Percentiles rank a stretch among this genome's conserved stretches.
phyloP scores from a whole-genome alignment of 2,888 invertebrate genomes.

The Meteorus cinctellus region DNA sequence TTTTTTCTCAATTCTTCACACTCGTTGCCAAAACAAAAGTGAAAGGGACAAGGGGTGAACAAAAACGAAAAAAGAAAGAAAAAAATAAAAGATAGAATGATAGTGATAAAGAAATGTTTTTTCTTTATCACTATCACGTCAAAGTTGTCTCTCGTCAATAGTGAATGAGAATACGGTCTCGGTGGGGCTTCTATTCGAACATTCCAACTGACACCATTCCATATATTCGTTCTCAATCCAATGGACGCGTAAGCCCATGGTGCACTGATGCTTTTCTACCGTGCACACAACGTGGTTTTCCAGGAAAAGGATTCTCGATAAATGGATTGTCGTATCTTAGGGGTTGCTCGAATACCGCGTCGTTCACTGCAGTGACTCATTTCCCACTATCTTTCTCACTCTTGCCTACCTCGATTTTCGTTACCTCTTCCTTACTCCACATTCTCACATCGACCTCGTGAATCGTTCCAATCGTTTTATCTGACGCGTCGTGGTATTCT shows the following conservation, averaged over 20 bases:
- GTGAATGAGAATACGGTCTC: neutral
- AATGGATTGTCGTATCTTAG: slow-evolving; percentile 50
- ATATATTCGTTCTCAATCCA: slow-evolving; percentile 31
- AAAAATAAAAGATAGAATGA: neutral
- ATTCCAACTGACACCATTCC: neutral
- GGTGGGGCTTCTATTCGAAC: neutral
- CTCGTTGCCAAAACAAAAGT: neutral
- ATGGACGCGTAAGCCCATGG: neutral
- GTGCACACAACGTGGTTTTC: slow-evolving; percentile 14
- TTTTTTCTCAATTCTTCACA: neutral
- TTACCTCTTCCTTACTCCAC: slow-evolving; percentile 2
- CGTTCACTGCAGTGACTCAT: slow-evolving; percentile 31
- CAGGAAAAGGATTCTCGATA: slow-evolving; percentile 53
- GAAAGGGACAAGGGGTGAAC: too few species aligned
- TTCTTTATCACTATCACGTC: neutral
- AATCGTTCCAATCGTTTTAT: slow-evolving; percentile 42
- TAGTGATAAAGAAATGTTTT: neutral
- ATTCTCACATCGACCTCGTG: slow-evolving; percentile 25
- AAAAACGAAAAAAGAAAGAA: neutral
- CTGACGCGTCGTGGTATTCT: slow-evolving; percentile 42
- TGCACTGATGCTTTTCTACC: slow-evolving; percentile 8
- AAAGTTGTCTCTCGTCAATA: neutral
- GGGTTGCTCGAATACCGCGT: slow-evolving; percentile 26
- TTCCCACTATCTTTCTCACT: slow-evolving; percentile 10
- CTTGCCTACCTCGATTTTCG: neutral